Conservation (phyloP, 53 echinoderm and acorn worm species). For the Apostichopus leukothele region DNA sequence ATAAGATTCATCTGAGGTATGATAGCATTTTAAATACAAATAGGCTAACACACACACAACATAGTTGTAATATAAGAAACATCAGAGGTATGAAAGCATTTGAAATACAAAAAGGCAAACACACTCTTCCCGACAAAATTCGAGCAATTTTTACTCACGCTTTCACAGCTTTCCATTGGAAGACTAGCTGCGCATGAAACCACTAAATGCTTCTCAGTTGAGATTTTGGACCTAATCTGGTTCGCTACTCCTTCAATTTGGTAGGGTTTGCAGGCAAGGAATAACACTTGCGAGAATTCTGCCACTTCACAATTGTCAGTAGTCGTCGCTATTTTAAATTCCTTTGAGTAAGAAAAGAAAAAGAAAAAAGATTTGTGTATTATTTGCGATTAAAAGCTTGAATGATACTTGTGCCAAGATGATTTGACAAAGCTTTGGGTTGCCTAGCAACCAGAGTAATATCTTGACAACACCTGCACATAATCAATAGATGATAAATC, state of each 20-base stretch:
- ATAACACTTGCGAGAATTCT: constrained; percentile 49
- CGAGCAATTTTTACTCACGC: constrained; percentile 43
- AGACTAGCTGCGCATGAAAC: constrained; percentile 63
- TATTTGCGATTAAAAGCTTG: no score
- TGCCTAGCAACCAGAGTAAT: no score
- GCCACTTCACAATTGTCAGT: constrained; percentile 71
- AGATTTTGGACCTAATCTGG: constrained; percentile 44
- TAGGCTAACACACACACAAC: no score
- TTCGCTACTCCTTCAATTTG: constrained; percentile 67
- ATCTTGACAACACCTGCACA: no score
- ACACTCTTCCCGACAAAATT: neutral
- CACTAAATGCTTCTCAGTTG: constrained; percentile 37
- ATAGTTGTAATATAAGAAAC: no score
- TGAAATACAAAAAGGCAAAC: no score
- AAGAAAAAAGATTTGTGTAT: neutral
- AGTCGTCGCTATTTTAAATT: constrained; percentile 59
- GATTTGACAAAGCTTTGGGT: no score
- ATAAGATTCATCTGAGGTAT: no score
- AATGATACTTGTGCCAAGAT: no score
- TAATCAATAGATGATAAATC: no score
- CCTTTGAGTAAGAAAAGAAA: constrained; percentile 51
- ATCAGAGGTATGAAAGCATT: no score
- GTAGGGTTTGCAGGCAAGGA: constrained; percentile 90
- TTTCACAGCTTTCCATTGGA: constrained; percentile 52
- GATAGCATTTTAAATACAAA: no score